These are phyloP conservation scores for Gastrophryne carolinensis DNA, from an alignment of 2,797 vertebrate genomes.

Conservation along the genomic window DNA sequence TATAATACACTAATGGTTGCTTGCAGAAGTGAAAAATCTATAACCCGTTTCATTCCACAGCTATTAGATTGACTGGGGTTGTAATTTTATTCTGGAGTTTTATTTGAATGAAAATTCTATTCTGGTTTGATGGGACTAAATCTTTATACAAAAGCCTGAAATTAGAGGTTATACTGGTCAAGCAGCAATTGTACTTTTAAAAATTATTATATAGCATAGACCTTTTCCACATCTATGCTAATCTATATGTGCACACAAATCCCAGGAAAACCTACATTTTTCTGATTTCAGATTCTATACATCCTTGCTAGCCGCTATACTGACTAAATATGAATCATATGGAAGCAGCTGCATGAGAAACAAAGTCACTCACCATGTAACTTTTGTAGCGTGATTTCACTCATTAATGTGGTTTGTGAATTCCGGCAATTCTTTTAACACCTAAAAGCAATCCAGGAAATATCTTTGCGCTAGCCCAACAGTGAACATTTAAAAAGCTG, in stretches of 20 bases:
- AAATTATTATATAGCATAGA: neutral
- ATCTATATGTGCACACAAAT: neutral
- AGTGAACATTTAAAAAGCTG: conserved; percentile 69
- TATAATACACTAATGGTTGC: too few species aligned
- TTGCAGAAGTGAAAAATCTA: too few species aligned
- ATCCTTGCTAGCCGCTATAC: neutral
- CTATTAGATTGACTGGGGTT: neutral
- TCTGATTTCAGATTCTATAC: neutral
- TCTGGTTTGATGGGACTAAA: neutral
- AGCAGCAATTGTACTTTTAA: neutral
- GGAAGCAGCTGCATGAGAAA: neutral
- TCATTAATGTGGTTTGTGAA: conserved; percentile 24
- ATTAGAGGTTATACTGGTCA: conserved; percentile 1
- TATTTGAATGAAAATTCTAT: neutral
- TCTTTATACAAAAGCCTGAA: conserved; percentile 10
- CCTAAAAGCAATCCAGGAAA: conserved; percentile 63
- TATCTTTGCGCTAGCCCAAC: conserved; percentile 64
- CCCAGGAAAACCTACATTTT: neutral
- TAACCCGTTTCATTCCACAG: too few species aligned
- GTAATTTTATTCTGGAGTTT: neutral
- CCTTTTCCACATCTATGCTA: neutral
- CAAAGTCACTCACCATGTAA: neutral
- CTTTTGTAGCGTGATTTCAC: neutral
- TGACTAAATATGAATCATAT: neutral
- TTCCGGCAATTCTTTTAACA: conserved; percentile 61